Evolutionary conservation across 2,797 vertebrate genomes (phyloP).

Genomic region (Ciconia nigra): DNA sequence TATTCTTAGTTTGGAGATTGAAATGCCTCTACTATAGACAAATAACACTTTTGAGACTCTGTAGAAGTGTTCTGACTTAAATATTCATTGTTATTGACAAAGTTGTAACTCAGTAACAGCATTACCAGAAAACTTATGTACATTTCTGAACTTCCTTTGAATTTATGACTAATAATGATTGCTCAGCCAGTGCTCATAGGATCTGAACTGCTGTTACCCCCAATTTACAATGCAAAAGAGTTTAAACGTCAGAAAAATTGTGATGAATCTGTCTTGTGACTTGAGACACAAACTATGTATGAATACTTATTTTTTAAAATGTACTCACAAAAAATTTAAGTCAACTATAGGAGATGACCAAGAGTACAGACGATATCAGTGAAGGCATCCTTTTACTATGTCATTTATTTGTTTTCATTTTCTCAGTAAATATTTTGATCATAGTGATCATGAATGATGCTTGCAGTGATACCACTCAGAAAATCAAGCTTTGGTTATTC

Average conservation of each 20-base stretch:
- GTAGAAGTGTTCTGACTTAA: background rate
- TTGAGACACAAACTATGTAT: background rate
- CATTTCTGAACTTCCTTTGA: conserved; percentile 2
- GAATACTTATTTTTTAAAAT: background rate
- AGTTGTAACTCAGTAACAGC: background rate
- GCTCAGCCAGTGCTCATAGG: conserved; percentile 9
- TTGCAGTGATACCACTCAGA: background rate
- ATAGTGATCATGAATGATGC: background rate
- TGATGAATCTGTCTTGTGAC: background rate
- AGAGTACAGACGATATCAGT: background rate
- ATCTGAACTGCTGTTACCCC: conserved; percentile 31
- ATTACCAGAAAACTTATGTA: conserved; percentile 21
- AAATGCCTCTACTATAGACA: background rate
- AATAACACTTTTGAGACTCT: conserved; percentile 5
- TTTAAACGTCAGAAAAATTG: background rate
- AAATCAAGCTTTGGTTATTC: background rate
- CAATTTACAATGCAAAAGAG: background rate
- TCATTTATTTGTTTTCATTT: background rate
- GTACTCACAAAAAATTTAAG: background rate
- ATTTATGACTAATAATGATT: conserved; percentile 46
- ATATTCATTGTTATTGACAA: conserved; percentile 25
- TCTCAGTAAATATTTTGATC: background rate
- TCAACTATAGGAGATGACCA: background rate
- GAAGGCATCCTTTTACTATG: background rate
- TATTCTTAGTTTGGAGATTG: background rate